Evolutionary conservation across 2,113 vertebrate species (phyloP).

Genomic region (Gnathonemus longibarbis): DNA sequence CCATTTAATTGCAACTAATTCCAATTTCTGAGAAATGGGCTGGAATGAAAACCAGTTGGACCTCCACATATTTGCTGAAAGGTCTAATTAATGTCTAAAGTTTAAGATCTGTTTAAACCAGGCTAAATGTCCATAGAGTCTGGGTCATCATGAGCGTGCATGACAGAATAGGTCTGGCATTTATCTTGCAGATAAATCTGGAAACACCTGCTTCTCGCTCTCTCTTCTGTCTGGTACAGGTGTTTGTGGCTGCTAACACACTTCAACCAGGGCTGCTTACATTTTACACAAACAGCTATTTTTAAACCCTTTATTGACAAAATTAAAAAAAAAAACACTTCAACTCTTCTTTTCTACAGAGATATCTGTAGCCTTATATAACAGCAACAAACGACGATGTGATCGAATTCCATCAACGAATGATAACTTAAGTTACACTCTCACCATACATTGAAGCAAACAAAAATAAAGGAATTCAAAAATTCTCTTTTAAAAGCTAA

Average conservation of each 20-base stretch:
- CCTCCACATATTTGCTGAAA: not conserved
- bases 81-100: not conserved
- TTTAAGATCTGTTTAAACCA: not conserved
- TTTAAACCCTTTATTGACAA: conserved; percentile 6
- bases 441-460: not conserved
- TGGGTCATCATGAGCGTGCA: not conserved
- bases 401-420: not conserved
- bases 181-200: not conserved
- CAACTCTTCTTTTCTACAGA: not conserved
- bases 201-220: not conserved
- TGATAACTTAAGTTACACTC: not conserved
- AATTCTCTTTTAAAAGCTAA: conserved; percentile 1
- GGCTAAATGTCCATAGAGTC: not conserved
- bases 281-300: not conserved
- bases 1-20: not conserved
- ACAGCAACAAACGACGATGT: not conserved
- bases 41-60: not conserved
- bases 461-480: not conserved
- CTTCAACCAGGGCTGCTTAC: not conserved
- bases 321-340: not conserved
- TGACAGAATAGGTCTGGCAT: not conserved
- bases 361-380: not conserved
- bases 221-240: not conserved
- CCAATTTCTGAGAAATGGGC: not conserved
- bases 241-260: not conserved